phyloP scores from a whole-genome alignment of 2,888 invertebrate genomes.

The Eurois occulta region DNA sequence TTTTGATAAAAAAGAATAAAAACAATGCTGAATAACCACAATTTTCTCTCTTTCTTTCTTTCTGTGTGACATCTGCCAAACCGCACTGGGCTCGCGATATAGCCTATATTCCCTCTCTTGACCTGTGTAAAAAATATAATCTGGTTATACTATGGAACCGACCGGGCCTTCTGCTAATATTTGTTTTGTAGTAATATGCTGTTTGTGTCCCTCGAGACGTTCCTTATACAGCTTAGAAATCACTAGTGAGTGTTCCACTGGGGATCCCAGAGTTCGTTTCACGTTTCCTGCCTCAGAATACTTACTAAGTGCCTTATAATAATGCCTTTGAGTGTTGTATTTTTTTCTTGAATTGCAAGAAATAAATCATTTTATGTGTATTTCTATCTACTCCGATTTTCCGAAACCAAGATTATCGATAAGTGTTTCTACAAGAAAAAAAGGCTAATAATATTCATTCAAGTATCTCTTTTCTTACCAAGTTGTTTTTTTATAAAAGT shows the following conservation, averaged over 20 bases:
- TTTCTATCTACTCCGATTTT: not conserved
- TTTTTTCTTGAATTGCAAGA: not conserved
- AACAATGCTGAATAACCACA: no score
- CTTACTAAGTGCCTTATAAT: not conserved
- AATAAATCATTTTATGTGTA: not conserved
- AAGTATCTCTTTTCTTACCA: not conserved
- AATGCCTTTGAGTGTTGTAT: not conserved
- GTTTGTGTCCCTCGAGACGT: not conserved
- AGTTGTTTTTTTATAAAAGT: not conserved
- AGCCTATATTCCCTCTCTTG: not conserved
- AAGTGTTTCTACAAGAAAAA: not conserved
- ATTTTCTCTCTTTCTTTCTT: no score
- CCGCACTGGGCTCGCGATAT: no score
- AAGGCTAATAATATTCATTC: not conserved
- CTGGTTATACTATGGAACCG: not conserved
- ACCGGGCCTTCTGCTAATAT: conserved; percentile 1
- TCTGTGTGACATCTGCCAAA: no score
- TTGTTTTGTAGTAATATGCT: not conserved
- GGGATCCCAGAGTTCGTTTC: not conserved
- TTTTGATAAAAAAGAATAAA: no score
- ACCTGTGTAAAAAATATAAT: not conserved
- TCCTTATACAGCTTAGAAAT: not conserved
- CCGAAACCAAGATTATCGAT: not conserved
- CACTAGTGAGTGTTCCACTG: conserved; percentile 10
- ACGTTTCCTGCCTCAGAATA: not conserved